phyloP scores from a whole-genome alignment of 2,888 invertebrate genomes.

The Rhingia rostrata region DNA sequence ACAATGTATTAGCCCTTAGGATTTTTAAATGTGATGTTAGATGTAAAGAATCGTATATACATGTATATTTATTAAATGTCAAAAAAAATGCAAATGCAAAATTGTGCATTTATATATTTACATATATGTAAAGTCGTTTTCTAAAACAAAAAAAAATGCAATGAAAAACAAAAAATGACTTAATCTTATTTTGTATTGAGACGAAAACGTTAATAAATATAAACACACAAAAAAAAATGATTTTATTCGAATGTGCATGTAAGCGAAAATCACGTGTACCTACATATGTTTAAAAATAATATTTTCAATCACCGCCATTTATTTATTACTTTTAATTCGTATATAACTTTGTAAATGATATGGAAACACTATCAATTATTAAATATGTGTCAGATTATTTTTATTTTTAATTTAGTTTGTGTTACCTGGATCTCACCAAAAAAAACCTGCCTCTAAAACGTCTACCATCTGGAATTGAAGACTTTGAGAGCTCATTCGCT shows the following conservation, averaged over 20 bases:
- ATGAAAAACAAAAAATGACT: background rate
- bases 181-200: conserved; percentile 60
- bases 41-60: conserved; percentile 64
- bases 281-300: background rate
- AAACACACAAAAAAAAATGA: conserved; percentile 37
- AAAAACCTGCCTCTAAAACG: too few relatives aligned
- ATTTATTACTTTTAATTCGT: background rate
- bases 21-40: conserved; percentile 75
- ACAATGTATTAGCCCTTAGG: conserved; percentile 69
- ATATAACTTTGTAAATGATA: conserved; percentile 4
- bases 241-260: conserved; percentile 29
- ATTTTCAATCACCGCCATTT: conserved; percentile 30
- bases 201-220: conserved; percentile 39
- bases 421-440: too few relatives aligned
- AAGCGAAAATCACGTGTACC: background rate
- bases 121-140: conserved; percentile 65
- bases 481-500: too few relatives aligned
- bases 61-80: conserved; percentile 65
- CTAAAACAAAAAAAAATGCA: conserved; percentile 42
- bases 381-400: conserved; percentile 17
- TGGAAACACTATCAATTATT: background rate
- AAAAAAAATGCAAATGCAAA: conserved; percentile 61
- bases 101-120: conserved; percentile 70
- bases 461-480: too few relatives aligned
- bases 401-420: too few relatives aligned